A percentile compares a stretch with the other conserved stretches of the same genome.
Evolutionary conservation across 2,888 invertebrate species (phyloP).

Genomic region (Eupsilia transversa): DNA sequence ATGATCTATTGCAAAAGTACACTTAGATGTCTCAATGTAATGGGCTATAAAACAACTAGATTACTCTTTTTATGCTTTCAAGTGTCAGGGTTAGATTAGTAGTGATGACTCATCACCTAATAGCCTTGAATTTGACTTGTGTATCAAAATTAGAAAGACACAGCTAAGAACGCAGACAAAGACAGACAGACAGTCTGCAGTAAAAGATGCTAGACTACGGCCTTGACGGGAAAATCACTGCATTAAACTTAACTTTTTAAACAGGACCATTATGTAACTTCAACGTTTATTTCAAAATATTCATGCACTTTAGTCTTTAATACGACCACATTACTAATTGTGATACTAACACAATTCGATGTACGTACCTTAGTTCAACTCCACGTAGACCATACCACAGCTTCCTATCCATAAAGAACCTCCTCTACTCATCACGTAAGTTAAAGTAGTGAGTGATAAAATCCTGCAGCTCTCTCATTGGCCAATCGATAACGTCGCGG

Average conservation of each 20-base stretch:
- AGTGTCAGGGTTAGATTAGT: not conserved
- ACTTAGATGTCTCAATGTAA: constrained; percentile 5
- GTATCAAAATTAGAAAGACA: too few relatives aligned
- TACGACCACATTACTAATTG: not conserved
- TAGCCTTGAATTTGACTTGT: not conserved
- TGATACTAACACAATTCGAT: not conserved
- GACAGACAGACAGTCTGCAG: too few relatives aligned
- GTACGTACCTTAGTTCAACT: not conserved
- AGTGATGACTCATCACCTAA: not conserved
- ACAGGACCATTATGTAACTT: not conserved
- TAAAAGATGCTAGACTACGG: not conserved
- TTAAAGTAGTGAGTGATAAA: constrained; percentile 25
- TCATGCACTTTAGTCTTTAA: not conserved
- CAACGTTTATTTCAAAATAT: not conserved
- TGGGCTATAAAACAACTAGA: constrained; percentile 17
- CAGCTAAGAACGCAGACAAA: too few relatives aligned
- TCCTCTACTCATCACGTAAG: not conserved
- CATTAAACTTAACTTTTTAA: not conserved
- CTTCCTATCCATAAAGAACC: not conserved
- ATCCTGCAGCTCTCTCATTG: constrained; percentile 57
- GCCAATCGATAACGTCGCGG: constrained; percentile 81
- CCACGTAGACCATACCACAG: not conserved
- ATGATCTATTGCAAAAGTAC: not conserved
- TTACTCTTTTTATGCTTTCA: constrained; percentile 15
- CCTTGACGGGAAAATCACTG: not conserved